Evolutionary conservation across 1,140 invertebrate genomes (phyloP).

Genomic region (Galendromus occidentalis): DNA sequence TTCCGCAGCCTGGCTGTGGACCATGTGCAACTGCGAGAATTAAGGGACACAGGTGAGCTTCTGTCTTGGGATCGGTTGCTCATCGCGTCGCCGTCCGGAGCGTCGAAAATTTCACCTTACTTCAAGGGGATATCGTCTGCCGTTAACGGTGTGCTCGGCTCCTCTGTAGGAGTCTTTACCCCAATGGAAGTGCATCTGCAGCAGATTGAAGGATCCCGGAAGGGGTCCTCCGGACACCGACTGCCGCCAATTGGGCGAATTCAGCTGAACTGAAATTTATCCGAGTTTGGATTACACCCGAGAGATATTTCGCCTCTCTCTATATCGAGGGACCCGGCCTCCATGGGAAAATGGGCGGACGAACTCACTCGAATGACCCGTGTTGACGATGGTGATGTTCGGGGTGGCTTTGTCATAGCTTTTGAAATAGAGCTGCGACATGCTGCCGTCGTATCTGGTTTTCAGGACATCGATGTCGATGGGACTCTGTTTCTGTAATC

Average conservation of each 20-base stretch:
- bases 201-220: conserved; percentile 46
- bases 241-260: background rate
- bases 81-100: conserved; percentile 18
- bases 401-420: conserved; percentile 20
- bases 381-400: conserved; percentile 23
- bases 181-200: conserved; percentile 68
- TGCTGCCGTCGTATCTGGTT: conserved; percentile 13
- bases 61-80: background rate
- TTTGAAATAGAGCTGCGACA: conserved; percentile 19
- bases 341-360: background rate
- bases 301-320: background rate
- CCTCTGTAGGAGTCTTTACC: conserved; percentile 55
- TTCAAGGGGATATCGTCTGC: conserved; percentile 30
- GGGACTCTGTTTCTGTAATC: conserved; percentile 57
- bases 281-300: background rate
- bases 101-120: conserved; percentile 16
- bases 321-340: background rate
- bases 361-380: conserved; percentile 27
- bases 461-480: conserved; percentile 41
- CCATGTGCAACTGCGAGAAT: conserved; percentile 4
- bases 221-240: conserved; percentile 45
- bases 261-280: conserved; percentile 12
- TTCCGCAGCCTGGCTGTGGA: background rate
- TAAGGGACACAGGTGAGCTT: background rate
- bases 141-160: conserved; percentile 68